These are phyloP conservation scores for Xylocampa areola DNA, from an alignment of 2,888 invertebrate species.

Conservation along the genomic window DNA sequence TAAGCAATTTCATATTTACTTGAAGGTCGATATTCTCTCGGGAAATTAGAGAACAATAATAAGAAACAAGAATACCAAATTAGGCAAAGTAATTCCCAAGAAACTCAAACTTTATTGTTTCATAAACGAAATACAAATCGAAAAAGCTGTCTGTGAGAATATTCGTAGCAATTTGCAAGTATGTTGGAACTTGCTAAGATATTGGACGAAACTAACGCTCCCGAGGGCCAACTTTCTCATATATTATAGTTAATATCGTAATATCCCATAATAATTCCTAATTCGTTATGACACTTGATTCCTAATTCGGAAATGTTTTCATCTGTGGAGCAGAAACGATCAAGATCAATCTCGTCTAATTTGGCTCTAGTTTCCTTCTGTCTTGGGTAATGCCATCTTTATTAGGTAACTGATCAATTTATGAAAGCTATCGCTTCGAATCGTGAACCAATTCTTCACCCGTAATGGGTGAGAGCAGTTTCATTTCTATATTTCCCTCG, in stretches of 20 bases:
- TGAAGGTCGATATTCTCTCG: conserved; percentile 13
- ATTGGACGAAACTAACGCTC: conserved; percentile 60
- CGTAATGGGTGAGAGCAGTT: conserved; percentile 33
- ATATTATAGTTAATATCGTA: conserved; percentile 60
- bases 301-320: conserved; percentile 40
- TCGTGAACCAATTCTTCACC: conserved; percentile 46
- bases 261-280: conserved; percentile 62
- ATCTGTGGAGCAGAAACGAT: conserved; percentile 29
- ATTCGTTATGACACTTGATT: conserved; percentile 57
- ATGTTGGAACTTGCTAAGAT: conserved; percentile 54
- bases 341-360: conserved; percentile 49
- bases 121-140: conserved; percentile 53
- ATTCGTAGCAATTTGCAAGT: conserved; percentile 56
- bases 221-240: conserved; percentile 55
- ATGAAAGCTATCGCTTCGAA: conserved; percentile 48
- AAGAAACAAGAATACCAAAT: conserved; percentile 48
- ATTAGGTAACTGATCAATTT: conserved; percentile 51
- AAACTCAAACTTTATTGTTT: conserved; percentile 46
- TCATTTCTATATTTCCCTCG: conserved; percentile 35
- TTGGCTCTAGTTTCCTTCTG: conserved; percentile 37
- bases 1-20: neutral
- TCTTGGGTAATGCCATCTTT: conserved; percentile 30
- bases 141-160: conserved; percentile 37
- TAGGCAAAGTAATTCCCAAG: conserved; percentile 38
- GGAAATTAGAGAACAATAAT: conserved; percentile 50